Evolutionary conservation across 2,888 invertebrate species (phyloP).

Genomic region (Agrochola lota): DNA sequence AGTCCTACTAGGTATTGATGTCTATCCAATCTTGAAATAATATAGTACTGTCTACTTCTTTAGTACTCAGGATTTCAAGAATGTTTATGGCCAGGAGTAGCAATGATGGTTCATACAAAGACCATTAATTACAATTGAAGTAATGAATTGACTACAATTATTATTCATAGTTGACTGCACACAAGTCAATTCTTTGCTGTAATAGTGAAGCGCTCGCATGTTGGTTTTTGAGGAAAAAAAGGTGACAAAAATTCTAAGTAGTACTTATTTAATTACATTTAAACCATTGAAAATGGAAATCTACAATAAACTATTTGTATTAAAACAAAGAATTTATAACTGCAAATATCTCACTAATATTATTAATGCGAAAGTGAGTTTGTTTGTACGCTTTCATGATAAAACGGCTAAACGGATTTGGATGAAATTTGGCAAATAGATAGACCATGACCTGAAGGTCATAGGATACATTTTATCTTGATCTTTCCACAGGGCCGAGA

Average conservation of each 20-base stretch:
- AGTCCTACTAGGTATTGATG: background rate
- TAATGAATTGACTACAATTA: constrained; percentile 40
- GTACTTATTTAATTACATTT: background rate
- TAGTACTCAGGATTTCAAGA: background rate
- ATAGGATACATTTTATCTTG: too few species aligned
- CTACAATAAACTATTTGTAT: background rate
- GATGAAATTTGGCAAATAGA: too few species aligned
- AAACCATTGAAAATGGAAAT: background rate
- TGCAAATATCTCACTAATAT: background rate
- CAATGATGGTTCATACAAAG: constrained; percentile 28
- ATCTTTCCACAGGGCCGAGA: too few species aligned
- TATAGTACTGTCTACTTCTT: background rate
- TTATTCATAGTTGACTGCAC: constrained; percentile 2
- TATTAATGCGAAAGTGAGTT: too few species aligned
- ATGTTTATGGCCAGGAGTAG: background rate
- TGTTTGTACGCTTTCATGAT: too few species aligned
- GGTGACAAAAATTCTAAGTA: background rate
- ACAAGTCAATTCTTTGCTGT: constrained; percentile 3
- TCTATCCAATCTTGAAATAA: background rate
- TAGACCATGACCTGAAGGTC: too few species aligned
- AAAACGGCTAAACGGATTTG: too few species aligned
- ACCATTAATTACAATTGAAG: constrained; percentile 44
- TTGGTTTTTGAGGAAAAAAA: background rate
- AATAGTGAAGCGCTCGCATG: background rate
- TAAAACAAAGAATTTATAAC: background rate